phyloP scores from a whole-genome alignment of 37 sponge, comb jelly and placozoan species.

The Oopsacas minuta region DNA sequence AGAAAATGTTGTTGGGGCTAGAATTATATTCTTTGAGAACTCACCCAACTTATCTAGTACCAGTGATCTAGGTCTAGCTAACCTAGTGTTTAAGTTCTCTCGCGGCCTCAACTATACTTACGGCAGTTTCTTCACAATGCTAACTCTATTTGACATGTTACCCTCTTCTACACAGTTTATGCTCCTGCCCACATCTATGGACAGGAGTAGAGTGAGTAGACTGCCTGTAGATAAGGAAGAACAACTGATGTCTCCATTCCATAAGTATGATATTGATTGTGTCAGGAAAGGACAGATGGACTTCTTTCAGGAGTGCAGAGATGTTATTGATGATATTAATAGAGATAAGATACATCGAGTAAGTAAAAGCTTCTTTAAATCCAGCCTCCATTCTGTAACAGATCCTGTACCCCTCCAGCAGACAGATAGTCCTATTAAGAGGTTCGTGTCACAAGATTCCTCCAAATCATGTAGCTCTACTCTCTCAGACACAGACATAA shows the following conservation, averaged over 20 bases:
- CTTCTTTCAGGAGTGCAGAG: slow-evolving; percentile 1
- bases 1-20: background rate
- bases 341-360: background rate
- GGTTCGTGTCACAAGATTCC: background rate
- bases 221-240: background rate
- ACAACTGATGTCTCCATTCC: background rate
- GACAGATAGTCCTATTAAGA: background rate
- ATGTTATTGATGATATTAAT: background rate
- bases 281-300: background rate
- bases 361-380: background rate
- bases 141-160: background rate
- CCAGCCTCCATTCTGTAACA: background rate
- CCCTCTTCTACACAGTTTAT: background rate
- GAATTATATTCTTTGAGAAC: slow-evolving; percentile 14
- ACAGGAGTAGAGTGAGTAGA: background rate
- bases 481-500: background rate
- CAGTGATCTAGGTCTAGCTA: background rate
- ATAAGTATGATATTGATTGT: background rate
- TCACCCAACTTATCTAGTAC: background rate
- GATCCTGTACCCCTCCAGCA: background rate
- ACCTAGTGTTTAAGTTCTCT: slow-evolving; percentile 12
- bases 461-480: background rate
- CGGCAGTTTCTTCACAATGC: slow-evolving; percentile 14
- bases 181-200: slow-evolving; percentile 3
- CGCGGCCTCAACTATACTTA: slow-evolving; percentile 10